Evolutionary conservation across 2,888 invertebrate species (phyloP), one percentile per base, ranked within the genome.

Genomic region (Chalcosyrphus nemorum): DNA sequence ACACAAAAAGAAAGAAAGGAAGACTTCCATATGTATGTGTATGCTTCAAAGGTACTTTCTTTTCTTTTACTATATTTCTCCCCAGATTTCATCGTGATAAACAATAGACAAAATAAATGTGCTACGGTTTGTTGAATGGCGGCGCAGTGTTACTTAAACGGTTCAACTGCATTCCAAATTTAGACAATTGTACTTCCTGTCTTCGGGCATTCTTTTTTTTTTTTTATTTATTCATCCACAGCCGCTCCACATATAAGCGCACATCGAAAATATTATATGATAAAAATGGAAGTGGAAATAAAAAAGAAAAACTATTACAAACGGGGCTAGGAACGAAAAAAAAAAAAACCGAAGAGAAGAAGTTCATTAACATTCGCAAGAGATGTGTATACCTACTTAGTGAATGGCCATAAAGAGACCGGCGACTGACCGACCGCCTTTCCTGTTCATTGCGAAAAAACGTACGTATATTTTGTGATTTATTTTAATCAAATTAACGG

Each of bases 101-200:
- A 52, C 61, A 61, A 72, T 72, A 54, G n/a, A 29, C 11, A 54
- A 32, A 57, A 17, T 32, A 47, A 71, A 59, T 35, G 32, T 32
- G 45, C 32, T 43, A 35, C 24, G 45, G 27, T 45, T 21, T 21
- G 32, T 56, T 54, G 54, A 65, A 74, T 65, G 24, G 65, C 27
- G 24, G 65, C 27, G 45, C 45, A 45, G 56, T 17, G 57, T 24
- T 32, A 27, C 45, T 65, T 65, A 65, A 63, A 63, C 32, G 47
- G 35, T 56, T 56, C 61, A 54, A 63, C 41, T 52, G 63, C 43
- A 63, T 65, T 74, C 74, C 74, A 65, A 74, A 74, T 74, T 65
- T 74, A 65, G 74, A 74, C 74, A 74, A 74, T 65, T 65, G 45
- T 65, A 74, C 65, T 74, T 74, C 74, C 74, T 74, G 74, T 35